Evolutionary conservation across 2,888 invertebrate species (phyloP).

Genomic region (Drosophila neutralis): DNA sequence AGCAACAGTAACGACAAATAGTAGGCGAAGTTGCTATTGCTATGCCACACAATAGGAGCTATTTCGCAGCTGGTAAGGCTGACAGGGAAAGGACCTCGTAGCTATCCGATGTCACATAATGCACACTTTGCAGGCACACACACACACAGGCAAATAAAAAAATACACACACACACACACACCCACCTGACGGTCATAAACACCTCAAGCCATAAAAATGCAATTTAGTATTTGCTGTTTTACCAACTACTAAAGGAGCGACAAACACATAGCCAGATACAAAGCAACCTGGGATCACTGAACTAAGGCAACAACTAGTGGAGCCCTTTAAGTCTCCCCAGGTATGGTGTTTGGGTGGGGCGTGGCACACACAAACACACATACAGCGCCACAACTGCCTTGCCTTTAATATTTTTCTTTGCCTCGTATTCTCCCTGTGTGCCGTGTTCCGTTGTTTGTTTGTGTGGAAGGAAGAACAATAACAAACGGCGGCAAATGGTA

Average conservation of each 20-base stretch:
- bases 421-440: slow-evolving; percentile 38
- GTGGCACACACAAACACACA: background rate
- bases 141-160: background rate
- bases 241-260: slow-evolving; percentile 36
- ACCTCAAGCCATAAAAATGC: slow-evolving; percentile 72
- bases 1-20: slow-evolving; percentile 37
- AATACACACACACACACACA: background rate
- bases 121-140: slow-evolving; percentile 48
- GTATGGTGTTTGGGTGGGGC: background rate
- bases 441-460: slow-evolving; percentile 49
- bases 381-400: slow-evolving; percentile 26
- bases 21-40: slow-evolving; percentile 27
- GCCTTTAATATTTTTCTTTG: slow-evolving; percentile 28
- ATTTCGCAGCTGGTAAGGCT: slow-evolving; percentile 8
- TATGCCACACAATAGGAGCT: slow-evolving; percentile 22
- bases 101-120: slow-evolving; percentile 74
- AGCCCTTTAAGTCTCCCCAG: slow-evolving; percentile 16
- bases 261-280: slow-evolving; percentile 40
- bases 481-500: slow-evolving; percentile 58
- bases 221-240: slow-evolving; percentile 69
- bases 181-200: slow-evolving; percentile 45
- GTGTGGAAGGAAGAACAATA: slow-evolving; percentile 56
- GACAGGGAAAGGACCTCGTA: slow-evolving; percentile 24
- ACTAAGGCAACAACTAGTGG: slow-evolving; percentile 44
- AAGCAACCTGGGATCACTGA: slow-evolving; percentile 62